Evolutionary conservation across 1,140 invertebrate genomes (phyloP).

Genomic region (Drosophila repletoides): DNA sequence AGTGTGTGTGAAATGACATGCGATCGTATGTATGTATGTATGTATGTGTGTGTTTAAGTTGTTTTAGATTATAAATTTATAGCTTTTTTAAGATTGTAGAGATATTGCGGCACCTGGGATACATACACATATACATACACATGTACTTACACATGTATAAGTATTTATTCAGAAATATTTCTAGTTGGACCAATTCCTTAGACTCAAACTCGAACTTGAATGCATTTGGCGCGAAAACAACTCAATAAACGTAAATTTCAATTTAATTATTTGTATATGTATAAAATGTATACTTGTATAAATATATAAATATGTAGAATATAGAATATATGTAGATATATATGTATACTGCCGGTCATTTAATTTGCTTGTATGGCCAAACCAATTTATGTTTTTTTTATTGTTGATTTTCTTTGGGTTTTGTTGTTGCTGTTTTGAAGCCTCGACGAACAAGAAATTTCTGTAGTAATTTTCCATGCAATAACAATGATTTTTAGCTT

Average conservation of each 20-base stretch:
- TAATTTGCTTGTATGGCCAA: constrained; percentile 61
- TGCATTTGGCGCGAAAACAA: constrained; percentile 64
- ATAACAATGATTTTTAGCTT: constrained; percentile 76
- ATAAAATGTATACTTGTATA: neutral
- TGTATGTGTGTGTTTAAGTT: constrained; percentile 24
- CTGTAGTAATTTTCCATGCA: constrained; percentile 78
- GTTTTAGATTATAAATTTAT: constrained; percentile 30
- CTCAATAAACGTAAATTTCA: constrained; percentile 52
- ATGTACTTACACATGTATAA: too few species aligned
- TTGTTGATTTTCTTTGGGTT: constrained; percentile 27
- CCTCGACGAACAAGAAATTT: constrained; percentile 60
- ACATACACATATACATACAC: too few species aligned
- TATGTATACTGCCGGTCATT: constrained; percentile 54
- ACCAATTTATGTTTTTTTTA: constrained; percentile 62
- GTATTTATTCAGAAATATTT: constrained; percentile 17
- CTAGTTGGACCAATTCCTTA: constrained; percentile 11
- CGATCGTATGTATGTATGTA: neutral
- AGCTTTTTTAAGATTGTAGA: constrained; percentile 9
- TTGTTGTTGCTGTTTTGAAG: constrained; percentile 35
- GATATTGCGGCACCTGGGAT: constrained; percentile 5
- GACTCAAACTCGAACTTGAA: constrained; percentile 23
- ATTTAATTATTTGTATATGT: constrained; percentile 6
- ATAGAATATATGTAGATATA: too few species aligned
- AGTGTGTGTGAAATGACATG: constrained; percentile 11
- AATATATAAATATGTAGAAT: too few species aligned